Base-by-base conservation (phyloP, 2,797 vertebrate genomes). In the Urophycis tenuis region DNA sequence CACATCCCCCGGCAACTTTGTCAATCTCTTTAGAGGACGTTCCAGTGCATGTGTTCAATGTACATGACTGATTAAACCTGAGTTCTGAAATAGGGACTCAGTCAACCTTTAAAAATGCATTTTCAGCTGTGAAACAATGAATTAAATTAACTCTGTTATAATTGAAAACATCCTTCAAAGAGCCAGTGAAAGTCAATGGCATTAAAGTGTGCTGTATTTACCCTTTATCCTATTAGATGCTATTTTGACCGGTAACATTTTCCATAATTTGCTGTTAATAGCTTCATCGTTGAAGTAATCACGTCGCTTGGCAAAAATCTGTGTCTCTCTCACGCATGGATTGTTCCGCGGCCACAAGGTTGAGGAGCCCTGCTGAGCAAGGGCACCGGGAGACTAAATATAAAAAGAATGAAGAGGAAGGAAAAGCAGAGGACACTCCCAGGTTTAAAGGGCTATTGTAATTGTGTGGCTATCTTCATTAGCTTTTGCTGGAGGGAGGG, bases 1-100 rank as follows among this genome's bases (percentile, higher is more conserved):
- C 85, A 90, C 89, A 90, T 91, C 90, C 85, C 39, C 84, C 85
- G 83, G 88, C 90, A 93, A 92, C 92, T 93, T 92, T 92, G 92
- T 93, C 92, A 92, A 90, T 93, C 92, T 92, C 84, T 92, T 92
- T 93, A 93, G 92, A 94, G 93, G 93, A 94, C 93, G 82, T 93
- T 93, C 89, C 86, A 85, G 79, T 89, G 81, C 82, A 76, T 79
- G 80, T 80, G 89, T 91, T 91, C 87, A 91, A 91, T 86, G 91
- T 91, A 92, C 90, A 91, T 91, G 92, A 93, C 92, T 93, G 92
- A 93, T 94, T 93, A 92, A 93, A 92, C 89, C 85, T 84, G 88
- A 91, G 88, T 88, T 91, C 89, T 87, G 89, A 87, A 92, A 91
- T 86, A 86, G 91, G 88, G 86, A 91, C 84, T 85, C 91, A 91